Base-by-base conservation (phyloP, 2,113 vertebrate genomes). In the Dromiciops gliroides region DNA sequence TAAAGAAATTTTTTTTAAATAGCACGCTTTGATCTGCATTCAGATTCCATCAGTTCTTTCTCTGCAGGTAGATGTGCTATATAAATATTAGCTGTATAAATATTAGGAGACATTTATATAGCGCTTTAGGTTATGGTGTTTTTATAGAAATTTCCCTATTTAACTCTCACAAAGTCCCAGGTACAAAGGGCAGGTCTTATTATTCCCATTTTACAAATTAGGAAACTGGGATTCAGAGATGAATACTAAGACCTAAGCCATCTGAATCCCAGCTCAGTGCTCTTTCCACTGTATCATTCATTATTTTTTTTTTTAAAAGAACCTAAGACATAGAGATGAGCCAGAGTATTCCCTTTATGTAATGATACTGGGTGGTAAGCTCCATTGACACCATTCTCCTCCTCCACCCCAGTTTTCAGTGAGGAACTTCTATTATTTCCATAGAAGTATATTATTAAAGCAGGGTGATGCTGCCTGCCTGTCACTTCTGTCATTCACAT, bases 401-500 rank as follows among this genome's bases (percentile, higher is more conserved):
- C 94, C 50, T n/a, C 3, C 3, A n/a, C 14, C 31, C 19, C n/a
- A 83, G 67, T 83, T 83, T 83, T 83, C 60, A 83, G n/a, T 19
- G 8, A 83, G 67, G 2, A 44, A 83, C 67, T 94, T 93, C 60
- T 67, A 56, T 92, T 94, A n/a, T 83, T 92, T 31, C 47, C 48
- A 51, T 92, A 93, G 95, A 97, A 94, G 94, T 90, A 93, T 67
- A 93, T 95, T 94, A 95, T 96, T 95, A 95, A 92, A 96, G 92
- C 52, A 93, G 53, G 95, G 52, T 89, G 50, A 94, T 50, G 31
- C n/a, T 92, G 51, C 89, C 49, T 93, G 96, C 50, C 95, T 95
- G 83, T 97, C 96, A 93, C 19, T 51, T 51, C 50, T 95, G 95
- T 92, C 93, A 97, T 97, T 97, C 96, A 93, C 56, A 92, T 95